Percentiles rank a stretch among this genome's conserved stretches.
Conservation (phyloP, 2,113 vertebrate species). For the Rhynchopsitta pachyrhyncha region DNA sequence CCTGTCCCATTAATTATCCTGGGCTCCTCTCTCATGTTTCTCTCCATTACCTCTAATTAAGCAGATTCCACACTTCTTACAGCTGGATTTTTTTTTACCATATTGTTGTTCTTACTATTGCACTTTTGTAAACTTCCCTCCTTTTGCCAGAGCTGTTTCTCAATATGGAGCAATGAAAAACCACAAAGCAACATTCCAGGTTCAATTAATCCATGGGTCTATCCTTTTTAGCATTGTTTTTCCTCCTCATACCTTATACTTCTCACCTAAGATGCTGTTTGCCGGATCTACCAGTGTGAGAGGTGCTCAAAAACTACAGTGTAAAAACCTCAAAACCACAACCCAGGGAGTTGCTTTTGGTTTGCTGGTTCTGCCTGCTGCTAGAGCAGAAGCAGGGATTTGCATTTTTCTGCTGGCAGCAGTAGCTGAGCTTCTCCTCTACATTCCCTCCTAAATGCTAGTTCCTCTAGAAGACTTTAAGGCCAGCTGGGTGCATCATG, state of each 20-base stretch:
- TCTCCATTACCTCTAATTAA: constrained; percentile 20
- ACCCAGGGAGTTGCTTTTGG: not conserved
- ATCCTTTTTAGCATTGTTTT: not conserved
- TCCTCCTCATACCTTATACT: not conserved
- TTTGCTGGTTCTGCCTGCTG: not conserved
- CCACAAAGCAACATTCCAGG: not conserved
- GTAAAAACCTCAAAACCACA: not conserved
- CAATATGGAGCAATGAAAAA: not conserved
- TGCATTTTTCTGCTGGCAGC: constrained; percentile 13
- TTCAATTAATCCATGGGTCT: not conserved
- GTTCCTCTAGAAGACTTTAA: not conserved
- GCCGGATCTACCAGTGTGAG: not conserved
- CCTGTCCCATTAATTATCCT: constrained; percentile 25
- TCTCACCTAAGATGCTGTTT: not conserved
- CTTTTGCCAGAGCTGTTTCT: not conserved
- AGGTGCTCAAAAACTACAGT: not conserved
- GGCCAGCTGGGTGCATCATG: not conserved
- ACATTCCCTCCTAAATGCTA: not conserved
- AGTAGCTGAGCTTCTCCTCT: not conserved
- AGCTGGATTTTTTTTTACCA: not conserved
- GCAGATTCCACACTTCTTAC: not conserved
- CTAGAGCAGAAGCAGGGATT: not conserved
- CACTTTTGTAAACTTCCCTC: not conserved
- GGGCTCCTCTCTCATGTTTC: not conserved
- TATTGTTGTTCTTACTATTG: not conserved